phyloP scores from a whole-genome alignment of 2,797 vertebrate genomes.

The Glyptemys insculpta region DNA sequence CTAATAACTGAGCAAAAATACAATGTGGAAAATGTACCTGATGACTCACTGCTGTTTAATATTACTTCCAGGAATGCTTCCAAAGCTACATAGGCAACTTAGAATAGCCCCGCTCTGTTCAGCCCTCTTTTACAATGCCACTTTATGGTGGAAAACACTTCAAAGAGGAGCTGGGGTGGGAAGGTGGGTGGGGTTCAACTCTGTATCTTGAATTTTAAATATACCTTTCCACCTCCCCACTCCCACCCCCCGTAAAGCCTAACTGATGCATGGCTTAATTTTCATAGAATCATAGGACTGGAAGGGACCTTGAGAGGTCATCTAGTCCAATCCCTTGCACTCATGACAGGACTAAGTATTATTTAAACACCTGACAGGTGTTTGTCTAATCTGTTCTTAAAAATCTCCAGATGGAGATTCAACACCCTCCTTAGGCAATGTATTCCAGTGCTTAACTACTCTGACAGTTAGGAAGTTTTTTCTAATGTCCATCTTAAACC shows the following conservation, averaged over 20 bases:
- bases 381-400: too few species aligned
- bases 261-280: not conserved
- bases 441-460: too few species aligned
- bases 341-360: too few species aligned
- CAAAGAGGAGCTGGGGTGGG: rapidly evolving
- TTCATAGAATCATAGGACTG: too few species aligned
- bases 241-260: rapidly evolving
- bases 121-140: not conserved
- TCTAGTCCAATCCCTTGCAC: too few species aligned
- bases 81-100: not conserved
- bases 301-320: too few species aligned
- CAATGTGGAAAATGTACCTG: not conserved
- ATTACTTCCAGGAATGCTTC: not conserved
- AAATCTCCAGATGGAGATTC: too few species aligned
- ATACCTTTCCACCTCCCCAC: too few species aligned
- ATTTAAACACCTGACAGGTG: too few species aligned
- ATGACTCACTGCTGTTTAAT: not conserved
- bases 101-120: not conserved
- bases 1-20: not conserved
- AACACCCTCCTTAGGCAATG: too few species aligned
- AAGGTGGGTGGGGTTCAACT: not conserved
- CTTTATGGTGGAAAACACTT: rapidly evolving
- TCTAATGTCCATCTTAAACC: too few species aligned
- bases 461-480: too few species aligned
- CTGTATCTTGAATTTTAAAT: rapidly evolving